These are phyloP conservation scores for Arothron firmamentum DNA, from an alignment of 2,113 vertebrate genomes.

Conservation along the genomic window DNA sequence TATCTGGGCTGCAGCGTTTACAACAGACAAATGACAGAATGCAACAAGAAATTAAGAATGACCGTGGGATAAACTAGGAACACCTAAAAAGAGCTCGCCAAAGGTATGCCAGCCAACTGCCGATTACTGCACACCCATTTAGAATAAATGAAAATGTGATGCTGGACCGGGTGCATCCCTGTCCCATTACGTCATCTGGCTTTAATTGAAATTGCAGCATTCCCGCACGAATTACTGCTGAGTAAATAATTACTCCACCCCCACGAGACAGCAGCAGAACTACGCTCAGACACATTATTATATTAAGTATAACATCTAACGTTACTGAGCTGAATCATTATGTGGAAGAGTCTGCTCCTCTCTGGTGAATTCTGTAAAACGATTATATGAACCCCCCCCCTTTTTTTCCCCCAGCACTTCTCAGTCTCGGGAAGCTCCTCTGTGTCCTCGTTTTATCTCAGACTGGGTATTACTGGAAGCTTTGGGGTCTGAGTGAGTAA, in stretches of 20 bases:
- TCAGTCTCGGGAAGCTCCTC: constrained; percentile 8
- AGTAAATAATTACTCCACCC: constrained; percentile 62
- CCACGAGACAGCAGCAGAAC: constrained; percentile 61
- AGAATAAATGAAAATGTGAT: no score
- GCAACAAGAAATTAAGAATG: background rate
- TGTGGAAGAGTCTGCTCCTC: constrained; percentile 26
- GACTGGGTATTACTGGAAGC: constrained; percentile 1
- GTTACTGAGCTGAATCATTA: constrained; percentile 56
- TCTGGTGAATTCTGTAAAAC: constrained; percentile 42
- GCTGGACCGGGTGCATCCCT: background rate
- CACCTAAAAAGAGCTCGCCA: no score
- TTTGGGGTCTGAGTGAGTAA: constrained; percentile 10
- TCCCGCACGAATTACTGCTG: constrained; percentile 51
- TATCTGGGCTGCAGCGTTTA: constrained; percentile 3
- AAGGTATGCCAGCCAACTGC: background rate
- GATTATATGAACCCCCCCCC: constrained; percentile 7
- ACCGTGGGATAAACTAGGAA: no score
- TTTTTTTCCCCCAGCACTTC: constrained; percentile 6
- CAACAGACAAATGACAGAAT: background rate
- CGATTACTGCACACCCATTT: background rate
- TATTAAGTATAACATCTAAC: constrained; percentile 48
- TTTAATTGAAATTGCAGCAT: constrained; percentile 44
- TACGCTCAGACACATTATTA: constrained; percentile 62
- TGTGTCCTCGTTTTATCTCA: constrained; percentile 2
- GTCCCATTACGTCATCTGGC: constrained; percentile 8